These are phyloP conservation scores for Cephalotes varians DNA, from an alignment of 2,888 invertebrate species.

Conservation along the genomic window DNA sequence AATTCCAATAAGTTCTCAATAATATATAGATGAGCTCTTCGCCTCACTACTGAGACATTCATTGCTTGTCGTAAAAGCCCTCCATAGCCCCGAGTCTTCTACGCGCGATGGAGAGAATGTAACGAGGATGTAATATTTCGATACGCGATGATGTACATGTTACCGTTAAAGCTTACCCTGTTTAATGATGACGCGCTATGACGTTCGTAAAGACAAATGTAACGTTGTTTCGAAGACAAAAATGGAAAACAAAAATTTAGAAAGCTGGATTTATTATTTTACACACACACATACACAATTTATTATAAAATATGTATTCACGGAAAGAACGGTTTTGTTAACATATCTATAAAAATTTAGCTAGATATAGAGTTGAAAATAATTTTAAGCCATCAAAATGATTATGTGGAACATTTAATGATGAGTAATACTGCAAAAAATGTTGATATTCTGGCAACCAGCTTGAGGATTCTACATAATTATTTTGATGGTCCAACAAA, in stretches of 20 bases:
- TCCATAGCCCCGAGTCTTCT: slow-evolving; percentile 38
- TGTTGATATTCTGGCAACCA: too few species aligned
- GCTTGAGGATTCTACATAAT: too few species aligned
- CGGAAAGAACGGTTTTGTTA: too few species aligned
- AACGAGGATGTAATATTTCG: slow-evolving; percentile 68
- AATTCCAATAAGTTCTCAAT: slow-evolving; percentile 79
- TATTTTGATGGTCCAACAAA: too few species aligned
- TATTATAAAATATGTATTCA: neutral
- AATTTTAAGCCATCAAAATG: too few species aligned
- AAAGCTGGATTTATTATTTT: neutral
- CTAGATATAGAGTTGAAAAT: too few species aligned
- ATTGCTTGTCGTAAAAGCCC: slow-evolving; percentile 72
- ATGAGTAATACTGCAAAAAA: too few species aligned
- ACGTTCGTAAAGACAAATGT: neutral
- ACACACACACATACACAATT: neutral
- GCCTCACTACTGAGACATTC: slow-evolving; percentile 62
- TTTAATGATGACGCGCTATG: slow-evolving; percentile 43
- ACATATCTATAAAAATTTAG: too few species aligned
- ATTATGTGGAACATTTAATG: too few species aligned
- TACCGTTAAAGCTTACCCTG: slow-evolving; percentile 52
- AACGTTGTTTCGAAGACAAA: neutral
- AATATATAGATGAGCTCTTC: slow-evolving; percentile 69
- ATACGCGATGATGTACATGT: slow-evolving; percentile 52
- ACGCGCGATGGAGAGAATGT: slow-evolving; percentile 60
- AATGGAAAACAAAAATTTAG: too few species aligned